These are phyloP conservation scores for Tautogolabrus adspersus DNA, from an alignment of 2,113 vertebrate species.

Conservation along the genomic window DNA sequence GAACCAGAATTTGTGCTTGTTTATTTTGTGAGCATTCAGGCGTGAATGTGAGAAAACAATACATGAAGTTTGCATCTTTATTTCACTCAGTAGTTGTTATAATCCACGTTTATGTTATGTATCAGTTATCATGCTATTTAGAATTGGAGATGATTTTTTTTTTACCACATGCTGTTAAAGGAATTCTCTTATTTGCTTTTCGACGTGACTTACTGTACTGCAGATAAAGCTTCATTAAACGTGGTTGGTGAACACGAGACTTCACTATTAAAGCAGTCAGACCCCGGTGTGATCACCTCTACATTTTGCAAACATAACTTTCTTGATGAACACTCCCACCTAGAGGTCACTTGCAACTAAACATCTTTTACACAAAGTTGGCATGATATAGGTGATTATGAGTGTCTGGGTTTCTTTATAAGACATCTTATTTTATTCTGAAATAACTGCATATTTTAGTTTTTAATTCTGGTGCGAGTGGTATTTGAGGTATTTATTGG, in stretches of 20 bases:
- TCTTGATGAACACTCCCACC: constrained; percentile 65
- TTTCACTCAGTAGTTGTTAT: neutral
- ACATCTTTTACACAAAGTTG: neutral
- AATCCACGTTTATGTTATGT: neutral
- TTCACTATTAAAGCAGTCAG: neutral
- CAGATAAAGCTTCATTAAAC: neutral
- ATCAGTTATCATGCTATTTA: neutral
- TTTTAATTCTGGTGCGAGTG: too few relatives aligned
- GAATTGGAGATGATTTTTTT: neutral
- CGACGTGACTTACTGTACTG: neutral
- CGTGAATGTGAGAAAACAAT: neutral
- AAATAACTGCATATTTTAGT: too few relatives aligned
- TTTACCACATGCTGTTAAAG: neutral
- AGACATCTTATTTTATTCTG: too few relatives aligned
- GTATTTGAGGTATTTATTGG: too few relatives aligned
- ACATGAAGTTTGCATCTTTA: neutral
- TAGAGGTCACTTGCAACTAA: constrained; percentile 46
- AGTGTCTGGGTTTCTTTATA: too few relatives aligned
- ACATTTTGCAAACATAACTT: neutral
- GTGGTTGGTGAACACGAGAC: neutral
- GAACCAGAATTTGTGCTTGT: neutral
- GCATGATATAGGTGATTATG: neutral
- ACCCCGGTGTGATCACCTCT: neutral
- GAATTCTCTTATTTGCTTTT: neutral
- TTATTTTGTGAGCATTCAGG: neutral